A percentile compares a stretch with the other conserved stretches of the same genome.
Evolutionary conservation across 2,113 vertebrate genomes (phyloP).

Genomic region (Leptodactylus fuscus): DNA sequence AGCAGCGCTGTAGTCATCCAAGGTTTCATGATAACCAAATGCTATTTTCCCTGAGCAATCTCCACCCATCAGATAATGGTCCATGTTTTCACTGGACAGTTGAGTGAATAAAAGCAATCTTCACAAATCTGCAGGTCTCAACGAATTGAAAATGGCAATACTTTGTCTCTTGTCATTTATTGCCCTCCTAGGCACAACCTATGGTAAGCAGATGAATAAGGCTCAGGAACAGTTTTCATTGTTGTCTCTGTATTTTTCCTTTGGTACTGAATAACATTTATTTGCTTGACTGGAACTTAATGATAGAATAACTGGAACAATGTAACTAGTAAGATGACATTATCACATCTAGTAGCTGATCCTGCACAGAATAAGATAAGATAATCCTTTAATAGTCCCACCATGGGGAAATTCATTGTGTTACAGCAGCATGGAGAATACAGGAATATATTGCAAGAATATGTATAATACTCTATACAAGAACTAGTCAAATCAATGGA

Average conservation of each 20-base stretch:
- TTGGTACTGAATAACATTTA: background rate
- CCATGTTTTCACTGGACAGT: background rate
- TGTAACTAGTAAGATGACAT: background rate
- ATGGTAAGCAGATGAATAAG: constrained; percentile 31
- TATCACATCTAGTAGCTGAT: background rate
- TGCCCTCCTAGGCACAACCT: constrained; percentile 64
- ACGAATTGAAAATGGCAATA: constrained; percentile 58
- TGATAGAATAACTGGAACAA: background rate
- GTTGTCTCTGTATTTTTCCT: background rate
- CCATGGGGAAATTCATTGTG: no score
- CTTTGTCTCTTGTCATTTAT: constrained; percentile 66
- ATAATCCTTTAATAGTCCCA: no score
- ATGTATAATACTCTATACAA: background rate
- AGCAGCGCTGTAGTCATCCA: background rate
- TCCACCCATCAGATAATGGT: background rate
- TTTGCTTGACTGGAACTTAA: background rate
- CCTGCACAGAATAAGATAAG: no score
- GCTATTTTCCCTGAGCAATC: background rate
- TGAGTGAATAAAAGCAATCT: background rate
- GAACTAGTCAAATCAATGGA: background rate
- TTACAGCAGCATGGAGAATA: no score
- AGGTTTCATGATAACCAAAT: constrained; percentile 48
- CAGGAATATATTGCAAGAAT: no score
- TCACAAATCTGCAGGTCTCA: background rate
- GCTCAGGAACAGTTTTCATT: background rate